Evolutionary conservation across 2,888 invertebrate species (phyloP).

Genomic region (Sphaerophoria taeniata): DNA sequence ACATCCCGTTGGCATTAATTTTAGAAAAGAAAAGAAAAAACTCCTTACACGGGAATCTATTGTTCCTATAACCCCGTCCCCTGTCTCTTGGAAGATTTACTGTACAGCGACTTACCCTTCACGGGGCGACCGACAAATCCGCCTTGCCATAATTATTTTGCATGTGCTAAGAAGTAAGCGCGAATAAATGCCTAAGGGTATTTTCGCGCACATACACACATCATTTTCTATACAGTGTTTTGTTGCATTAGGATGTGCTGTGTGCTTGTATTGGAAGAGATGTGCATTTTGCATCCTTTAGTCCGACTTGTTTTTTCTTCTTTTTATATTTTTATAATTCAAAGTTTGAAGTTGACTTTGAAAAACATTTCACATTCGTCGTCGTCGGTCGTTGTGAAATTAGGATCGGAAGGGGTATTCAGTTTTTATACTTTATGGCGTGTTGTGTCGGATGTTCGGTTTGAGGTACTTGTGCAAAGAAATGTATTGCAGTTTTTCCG

Average conservation of each 20-base stretch:
- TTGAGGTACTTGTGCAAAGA: slow-evolving; percentile 33
- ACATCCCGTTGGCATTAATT: slow-evolving; percentile 43
- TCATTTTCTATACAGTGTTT: slow-evolving; percentile 22
- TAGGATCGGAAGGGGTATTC: slow-evolving; percentile 5
- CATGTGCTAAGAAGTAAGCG: slow-evolving; percentile 70
- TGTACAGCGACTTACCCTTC: slow-evolving; percentile 57
- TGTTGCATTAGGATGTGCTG: neutral
- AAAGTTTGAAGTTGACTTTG: slow-evolving; percentile 35
- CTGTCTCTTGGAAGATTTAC: slow-evolving; percentile 11
- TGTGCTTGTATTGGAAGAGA: neutral
- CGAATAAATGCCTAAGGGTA: slow-evolving; percentile 71
- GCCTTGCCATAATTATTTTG: slow-evolving; percentile 67
- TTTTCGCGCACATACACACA: slow-evolving; percentile 70
- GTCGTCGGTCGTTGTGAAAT: too few species aligned
- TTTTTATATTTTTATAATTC: slow-evolving; percentile 12
- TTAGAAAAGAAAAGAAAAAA: slow-evolving; percentile 40
- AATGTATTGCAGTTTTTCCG: slow-evolving; percentile 60
- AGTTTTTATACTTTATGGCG: neutral
- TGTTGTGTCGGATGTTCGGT: slow-evolving; percentile 27
- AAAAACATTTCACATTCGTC: slow-evolving; percentile 48
- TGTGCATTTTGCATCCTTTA: slow-evolving; percentile 51
- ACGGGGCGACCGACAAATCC: slow-evolving; percentile 45
- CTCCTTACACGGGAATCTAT: slow-evolving; percentile 67
- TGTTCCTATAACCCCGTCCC: slow-evolving; percentile 63
- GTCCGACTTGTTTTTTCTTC: slow-evolving; percentile 26